These are phyloP conservation scores for Aproaerema taeniolella DNA, from an alignment of 2,888 invertebrate species.

Conservation along the genomic window DNA sequence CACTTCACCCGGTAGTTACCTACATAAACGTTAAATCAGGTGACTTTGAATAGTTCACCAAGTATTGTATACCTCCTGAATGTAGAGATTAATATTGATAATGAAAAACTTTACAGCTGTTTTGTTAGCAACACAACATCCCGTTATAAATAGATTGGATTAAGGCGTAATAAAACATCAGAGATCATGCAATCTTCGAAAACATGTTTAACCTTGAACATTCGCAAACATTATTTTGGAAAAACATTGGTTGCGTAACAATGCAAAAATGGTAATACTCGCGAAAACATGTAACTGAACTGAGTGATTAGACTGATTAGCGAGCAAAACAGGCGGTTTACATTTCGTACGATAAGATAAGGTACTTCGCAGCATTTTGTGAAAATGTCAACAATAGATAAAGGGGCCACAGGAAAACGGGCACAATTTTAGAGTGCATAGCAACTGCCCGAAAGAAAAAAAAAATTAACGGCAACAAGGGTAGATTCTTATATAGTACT, in stretches of 20 bases:
- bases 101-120: too few relatives aligned
- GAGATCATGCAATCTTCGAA: neutral
- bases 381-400: slow-evolving; percentile 21
- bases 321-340: slow-evolving; percentile 14
- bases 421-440: neutral
- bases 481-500: too few relatives aligned
- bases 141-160: too few relatives aligned
- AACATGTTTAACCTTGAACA: slow-evolving; percentile 3
- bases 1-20: too few relatives aligned
- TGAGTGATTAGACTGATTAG: slow-evolving; percentile 9
- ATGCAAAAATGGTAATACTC: slow-evolving; percentile 2
- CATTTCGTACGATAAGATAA: slow-evolving; percentile 20
- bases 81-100: too few relatives aligned
- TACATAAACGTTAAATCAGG: too few relatives aligned
- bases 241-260: slow-evolving; percentile 4
- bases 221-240: neutral
- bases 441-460: neutral
- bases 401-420: slow-evolving; percentile 7
- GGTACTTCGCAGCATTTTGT: slow-evolving; percentile 16
- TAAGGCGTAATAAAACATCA: too few relatives aligned
- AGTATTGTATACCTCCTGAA: too few relatives aligned
- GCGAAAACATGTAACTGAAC: slow-evolving; percentile 4
- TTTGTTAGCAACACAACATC: too few relatives aligned
- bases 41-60: too few relatives aligned
- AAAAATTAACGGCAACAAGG: too few relatives aligned